A percentile compares a stretch with the other conserved stretches of the same genome.
phyloP scores from a whole-genome alignment of 2,888 invertebrate species.

The Cheilosia pagana region DNA sequence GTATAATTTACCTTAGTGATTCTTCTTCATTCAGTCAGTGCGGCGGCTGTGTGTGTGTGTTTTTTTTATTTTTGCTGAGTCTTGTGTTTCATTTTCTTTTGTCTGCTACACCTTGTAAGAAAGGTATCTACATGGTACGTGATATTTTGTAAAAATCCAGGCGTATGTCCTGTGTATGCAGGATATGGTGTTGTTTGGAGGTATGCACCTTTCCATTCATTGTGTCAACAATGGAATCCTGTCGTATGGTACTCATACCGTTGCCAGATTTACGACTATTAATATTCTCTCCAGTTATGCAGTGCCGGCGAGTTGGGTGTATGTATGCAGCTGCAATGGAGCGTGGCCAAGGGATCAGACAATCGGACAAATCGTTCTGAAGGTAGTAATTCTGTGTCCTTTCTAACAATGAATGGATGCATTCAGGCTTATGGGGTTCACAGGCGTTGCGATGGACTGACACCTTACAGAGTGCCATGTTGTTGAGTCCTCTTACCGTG shows the following conservation, averaged over 20 bases:
- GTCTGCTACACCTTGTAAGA: constrained; percentile 1
- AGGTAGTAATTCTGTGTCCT: neutral
- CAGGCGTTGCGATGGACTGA: constrained; percentile 9
- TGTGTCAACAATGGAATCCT: constrained; percentile 24
- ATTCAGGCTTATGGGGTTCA: neutral
- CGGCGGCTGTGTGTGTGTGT: neutral
- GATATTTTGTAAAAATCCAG: constrained; percentile 24
- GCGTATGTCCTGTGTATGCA: constrained; percentile 11
- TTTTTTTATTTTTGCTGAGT: constrained; percentile 31
- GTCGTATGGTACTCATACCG: constrained; percentile 16
- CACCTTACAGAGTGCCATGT: constrained; percentile 1
- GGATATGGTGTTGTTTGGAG: neutral
- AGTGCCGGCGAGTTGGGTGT: neutral
- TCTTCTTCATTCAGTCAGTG: constrained; percentile 15
- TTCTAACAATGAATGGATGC: neutral
- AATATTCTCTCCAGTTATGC: constrained; percentile 12
- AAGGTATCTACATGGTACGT: constrained; percentile 38
- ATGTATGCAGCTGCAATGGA: neutral
- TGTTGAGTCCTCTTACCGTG: constrained; percentile 44
- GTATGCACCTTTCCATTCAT: constrained; percentile 10
- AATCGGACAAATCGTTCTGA: too few relatives aligned
- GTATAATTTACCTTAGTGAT: constrained; percentile 58
- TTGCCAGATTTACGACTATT: constrained; percentile 34
- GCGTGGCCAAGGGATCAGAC: too few relatives aligned
- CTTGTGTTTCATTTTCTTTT: constrained; percentile 12